Evolutionary conservation across 1,140 invertebrate genomes (phyloP).

Genomic region (Meteorus sp.): DNA sequence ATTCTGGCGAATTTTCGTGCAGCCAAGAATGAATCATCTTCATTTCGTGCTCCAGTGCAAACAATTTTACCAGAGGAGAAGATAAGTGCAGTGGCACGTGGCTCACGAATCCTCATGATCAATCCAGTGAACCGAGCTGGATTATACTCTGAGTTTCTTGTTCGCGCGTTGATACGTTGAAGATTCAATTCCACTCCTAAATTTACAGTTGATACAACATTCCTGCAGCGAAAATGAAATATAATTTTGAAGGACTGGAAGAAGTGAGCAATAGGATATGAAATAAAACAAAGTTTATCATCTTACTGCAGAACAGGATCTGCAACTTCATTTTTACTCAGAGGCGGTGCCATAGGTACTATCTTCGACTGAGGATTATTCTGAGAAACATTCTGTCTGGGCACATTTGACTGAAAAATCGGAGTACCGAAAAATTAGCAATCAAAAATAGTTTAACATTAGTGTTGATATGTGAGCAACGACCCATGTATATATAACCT

Average conservation of each 20-base stretch:
- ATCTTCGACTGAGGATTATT: constrained; percentile 47
- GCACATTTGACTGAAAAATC: constrained; percentile 44
- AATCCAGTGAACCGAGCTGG: constrained; percentile 97
- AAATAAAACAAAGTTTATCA: constrained; percentile 3
- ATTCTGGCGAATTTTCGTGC: constrained; percentile 97
- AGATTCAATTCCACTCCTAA: constrained; percentile 85
- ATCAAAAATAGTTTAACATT: background rate
- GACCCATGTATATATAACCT: background rate
- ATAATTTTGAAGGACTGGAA: background rate
- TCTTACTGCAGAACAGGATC: constrained; percentile 53
- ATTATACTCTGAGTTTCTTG: constrained; percentile 98
- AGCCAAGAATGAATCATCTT: constrained; percentile 90
- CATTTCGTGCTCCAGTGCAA: constrained; percentile 96
- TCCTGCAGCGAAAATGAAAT: constrained; percentile 60
- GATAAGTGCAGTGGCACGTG: constrained; percentile 94
- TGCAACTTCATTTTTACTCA: constrained; percentile 42
- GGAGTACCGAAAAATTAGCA: constrained; percentile 8
- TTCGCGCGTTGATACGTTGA: constrained; percentile 91
- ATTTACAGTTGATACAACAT: constrained; percentile 95
- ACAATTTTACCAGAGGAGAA: constrained; percentile 99
- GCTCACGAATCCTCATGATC: constrained; percentile 97
- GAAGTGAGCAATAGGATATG: background rate
- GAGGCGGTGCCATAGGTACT: constrained; percentile 40
- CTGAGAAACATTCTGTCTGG: constrained; percentile 45
- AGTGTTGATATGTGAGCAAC: background rate